Conservation (phyloP, 53 echinoderm and acorn worm species). For the Temnopleurus reevesii region DNA sequence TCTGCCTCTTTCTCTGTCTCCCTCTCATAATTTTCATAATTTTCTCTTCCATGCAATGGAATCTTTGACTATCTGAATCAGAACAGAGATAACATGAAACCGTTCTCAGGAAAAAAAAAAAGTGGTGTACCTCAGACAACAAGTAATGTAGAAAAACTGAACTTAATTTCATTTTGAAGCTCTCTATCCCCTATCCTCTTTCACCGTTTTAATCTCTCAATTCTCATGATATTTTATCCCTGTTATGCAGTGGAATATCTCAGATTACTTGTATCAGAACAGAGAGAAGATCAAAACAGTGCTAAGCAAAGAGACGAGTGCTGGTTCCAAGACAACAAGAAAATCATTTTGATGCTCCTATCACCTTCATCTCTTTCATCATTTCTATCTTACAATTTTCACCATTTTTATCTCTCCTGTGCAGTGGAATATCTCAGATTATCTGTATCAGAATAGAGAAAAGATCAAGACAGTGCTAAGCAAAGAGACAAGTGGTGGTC, state of each 20-base stretch:
- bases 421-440: constrained; percentile 99
- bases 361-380: no score
- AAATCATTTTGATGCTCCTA: constrained; percentile 88
- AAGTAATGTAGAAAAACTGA: no score
- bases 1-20: no score
- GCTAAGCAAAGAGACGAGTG: constrained; percentile 70
- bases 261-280: constrained; percentile 93
- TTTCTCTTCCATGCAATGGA: no score
- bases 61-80: constrained; percentile 94
- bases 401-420: background rate
- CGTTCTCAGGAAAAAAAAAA: constrained; percentile 69
- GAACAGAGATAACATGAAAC: constrained; percentile 78
- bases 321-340: constrained; percentile 27
- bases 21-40: no score
- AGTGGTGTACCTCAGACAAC: constrained; percentile 39
- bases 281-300: constrained; percentile 75
- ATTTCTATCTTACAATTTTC: no score
- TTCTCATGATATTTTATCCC: no score
- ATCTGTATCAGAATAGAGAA: constrained; percentile 92
- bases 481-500: constrained; percentile 70
- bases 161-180: constrained; percentile 93
- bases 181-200: no score
- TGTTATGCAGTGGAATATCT: constrained; percentile 83
- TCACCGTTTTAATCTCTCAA: no score
- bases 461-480: constrained; percentile 77